Conservation (phyloP, 1,140 invertebrate genomes). For the Aphis gossypii region DNA sequence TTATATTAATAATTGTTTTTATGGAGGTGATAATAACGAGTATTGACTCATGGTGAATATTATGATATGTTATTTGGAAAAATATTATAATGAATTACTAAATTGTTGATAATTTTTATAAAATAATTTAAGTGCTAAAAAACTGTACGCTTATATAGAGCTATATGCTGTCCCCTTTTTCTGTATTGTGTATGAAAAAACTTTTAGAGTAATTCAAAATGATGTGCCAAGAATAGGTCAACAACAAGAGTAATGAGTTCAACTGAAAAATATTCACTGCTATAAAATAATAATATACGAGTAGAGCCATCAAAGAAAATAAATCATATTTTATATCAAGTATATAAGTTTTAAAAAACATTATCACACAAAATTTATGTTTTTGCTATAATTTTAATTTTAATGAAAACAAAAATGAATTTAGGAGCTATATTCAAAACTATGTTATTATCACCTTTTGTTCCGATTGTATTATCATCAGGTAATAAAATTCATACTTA, state of each 20-base stretch:
- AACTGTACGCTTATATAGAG: background rate
- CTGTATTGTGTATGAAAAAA: slow-evolving; percentile 8
- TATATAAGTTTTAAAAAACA: slow-evolving; percentile 27
- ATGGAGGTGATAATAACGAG: fast-evolving
- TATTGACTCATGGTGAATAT: background rate
- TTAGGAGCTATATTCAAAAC: background rate
- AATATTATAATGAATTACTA: background rate
- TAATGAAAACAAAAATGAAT: slow-evolving; percentile 16
- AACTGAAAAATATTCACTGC: slow-evolving; percentile 36
- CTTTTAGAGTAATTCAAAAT: slow-evolving; percentile 41
- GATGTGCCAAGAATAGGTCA: slow-evolving; percentile 49
- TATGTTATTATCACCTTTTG: background rate
- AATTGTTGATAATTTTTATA: background rate
- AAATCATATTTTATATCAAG: slow-evolving; percentile 40
- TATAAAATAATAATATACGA: background rate
- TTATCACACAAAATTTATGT: slow-evolving; percentile 28
- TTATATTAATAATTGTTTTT: background rate
- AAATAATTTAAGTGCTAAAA: background rate
- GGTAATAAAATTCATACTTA: background rate
- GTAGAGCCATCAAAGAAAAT: slow-evolving; percentile 16
- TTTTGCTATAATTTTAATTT: slow-evolving; percentile 33
- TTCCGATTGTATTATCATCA: background rate
- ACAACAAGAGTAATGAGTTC: slow-evolving; percentile 45
- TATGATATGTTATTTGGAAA: background rate
- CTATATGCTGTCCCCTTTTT: background rate